Conservation (phyloP, 1,140 invertebrate species). For the Gryon sp. region DNA sequence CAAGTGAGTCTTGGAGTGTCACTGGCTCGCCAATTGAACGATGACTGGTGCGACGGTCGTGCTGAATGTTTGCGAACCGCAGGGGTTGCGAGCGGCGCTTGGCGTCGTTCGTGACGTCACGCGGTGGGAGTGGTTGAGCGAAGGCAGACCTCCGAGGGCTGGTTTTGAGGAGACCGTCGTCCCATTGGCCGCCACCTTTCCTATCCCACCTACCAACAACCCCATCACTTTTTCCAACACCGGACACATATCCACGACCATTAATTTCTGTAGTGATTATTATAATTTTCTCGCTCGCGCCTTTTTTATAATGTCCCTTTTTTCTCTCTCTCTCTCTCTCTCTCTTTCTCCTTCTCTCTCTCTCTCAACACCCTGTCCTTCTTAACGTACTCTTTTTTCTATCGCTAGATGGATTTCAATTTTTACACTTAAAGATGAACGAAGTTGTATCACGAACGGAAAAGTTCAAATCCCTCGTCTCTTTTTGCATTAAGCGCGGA, state of each 20-base stretch:
- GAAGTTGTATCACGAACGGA: no score
- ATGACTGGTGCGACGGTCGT: conserved; percentile 68
- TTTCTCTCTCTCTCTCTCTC: no score
- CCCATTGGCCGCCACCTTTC: conserved; percentile 68
- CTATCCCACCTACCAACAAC: conserved; percentile 59
- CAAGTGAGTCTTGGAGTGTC: conserved; percentile 47
- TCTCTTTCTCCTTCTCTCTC: no score
- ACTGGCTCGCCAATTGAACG: conserved; percentile 71
- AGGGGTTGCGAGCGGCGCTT: conserved; percentile 54
- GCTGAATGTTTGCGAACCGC: conserved; percentile 50
- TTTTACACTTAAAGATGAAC: conserved; percentile 28
- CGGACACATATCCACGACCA: conserved; percentile 64
- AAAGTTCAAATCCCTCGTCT: no score
- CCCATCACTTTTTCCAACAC: conserved; percentile 53
- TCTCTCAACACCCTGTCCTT: no score
- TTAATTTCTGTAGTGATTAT: conserved; percentile 77
- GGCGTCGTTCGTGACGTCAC: conserved; percentile 67
- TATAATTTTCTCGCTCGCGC: conserved; percentile 69
- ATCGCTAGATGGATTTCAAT: conserved; percentile 40
- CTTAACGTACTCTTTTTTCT: no score
- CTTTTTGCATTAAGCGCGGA: conserved; percentile 40
- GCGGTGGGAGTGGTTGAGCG: conserved; percentile 61
- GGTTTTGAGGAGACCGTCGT: conserved; percentile 44
- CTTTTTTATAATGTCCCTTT: no score
- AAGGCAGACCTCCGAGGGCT: conserved; percentile 67